Percentiles rank a stretch among this genome's conserved stretches.
Conservation (phyloP, 2,113 vertebrate genomes). For the Panthera tigris region DNA sequence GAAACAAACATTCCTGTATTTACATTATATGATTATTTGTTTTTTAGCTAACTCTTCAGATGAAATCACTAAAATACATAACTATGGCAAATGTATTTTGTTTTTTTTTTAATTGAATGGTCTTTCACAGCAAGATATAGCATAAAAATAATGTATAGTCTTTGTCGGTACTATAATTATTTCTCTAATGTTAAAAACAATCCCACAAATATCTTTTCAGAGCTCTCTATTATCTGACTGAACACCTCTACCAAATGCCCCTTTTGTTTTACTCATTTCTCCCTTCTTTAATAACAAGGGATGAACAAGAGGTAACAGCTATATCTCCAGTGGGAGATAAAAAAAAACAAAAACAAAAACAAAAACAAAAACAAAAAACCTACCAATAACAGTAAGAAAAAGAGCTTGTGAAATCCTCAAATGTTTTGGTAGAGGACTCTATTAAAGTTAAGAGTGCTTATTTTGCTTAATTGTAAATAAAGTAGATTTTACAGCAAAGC, state of each 20-base stretch:
- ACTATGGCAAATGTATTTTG: neutral
- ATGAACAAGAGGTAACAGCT: constrained; percentile 31
- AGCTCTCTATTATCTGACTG: neutral
- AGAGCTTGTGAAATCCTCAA: constrained; percentile 65
- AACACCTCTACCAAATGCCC: neutral
- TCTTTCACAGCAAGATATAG: neutral
- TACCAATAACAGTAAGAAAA: neutral
- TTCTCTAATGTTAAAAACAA: constrained; percentile 29
- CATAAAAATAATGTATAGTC: neutral
- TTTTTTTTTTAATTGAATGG: neutral
- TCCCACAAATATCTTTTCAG: neutral
- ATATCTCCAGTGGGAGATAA: neutral
- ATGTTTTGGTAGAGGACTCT: constrained; percentile 56
- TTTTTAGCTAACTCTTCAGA: constrained; percentile 22
- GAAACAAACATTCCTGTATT: neutral
- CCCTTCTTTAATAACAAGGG: neutral
- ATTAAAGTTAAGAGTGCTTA: constrained; percentile 50
- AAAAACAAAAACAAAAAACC: constrained; percentile 52
- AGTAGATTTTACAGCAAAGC: constrained; percentile 69
- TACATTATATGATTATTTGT: neutral
- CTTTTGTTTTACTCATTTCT: neutral
- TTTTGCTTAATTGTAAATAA: constrained; percentile 83
- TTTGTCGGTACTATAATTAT: neutral
- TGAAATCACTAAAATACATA: constrained; percentile 31
- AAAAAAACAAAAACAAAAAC: constrained; percentile 24